Evolutionary conservation across 1,140 invertebrate genomes (phyloP), one percentile per base, ranked within the genome.

Genomic region (Acarapis woodi): DNA sequence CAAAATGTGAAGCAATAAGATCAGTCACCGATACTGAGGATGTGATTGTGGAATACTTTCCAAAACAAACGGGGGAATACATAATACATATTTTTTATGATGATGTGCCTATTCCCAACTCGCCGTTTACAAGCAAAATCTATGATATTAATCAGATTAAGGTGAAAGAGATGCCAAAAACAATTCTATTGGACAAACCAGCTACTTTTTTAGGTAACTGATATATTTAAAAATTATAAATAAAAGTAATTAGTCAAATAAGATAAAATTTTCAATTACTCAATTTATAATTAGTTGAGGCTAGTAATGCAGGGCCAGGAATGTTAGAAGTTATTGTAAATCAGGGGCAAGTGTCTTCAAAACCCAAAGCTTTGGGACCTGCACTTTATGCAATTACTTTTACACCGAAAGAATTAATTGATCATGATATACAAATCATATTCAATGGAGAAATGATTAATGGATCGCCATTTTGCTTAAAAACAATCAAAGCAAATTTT

Each of bases 361-460:
- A 79, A 23, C 85, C 88, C 6, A 76, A 85, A 53, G 76, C 80
- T 12, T 74, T 93, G 51, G 82, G 82, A 29, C 72, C 80, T 20
- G 83, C 90, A 50, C 77, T 77, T 0, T 97, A 94, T 54, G 87
- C 88, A 28, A 93, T 97, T 43, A 82, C 79, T 6, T 97, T 96
- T 54, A 83, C 79, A 10, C 88, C 87, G 1, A 63, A 76, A 32
- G 79, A 90, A 53, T 66, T 76, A 2, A 67, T 73, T 30, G 64
- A 69, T 25, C 88, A 97, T 53, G 74, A 76, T 0, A 82, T 93
- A 3, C 77, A 90, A 51, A 60, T 97, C 21, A 66, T 78, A 38
- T 97, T 96, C 55, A 97, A 97, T 51, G 76, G 76, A 9, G 76
- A 93, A 52, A 72, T 83, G 56, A 83, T 96, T 5, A 83, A 80